A percentile compares a stretch with the other conserved stretches of the same genome.
Conservation (phyloP, 2,888 invertebrate species). For the Myathropa florea region DNA sequence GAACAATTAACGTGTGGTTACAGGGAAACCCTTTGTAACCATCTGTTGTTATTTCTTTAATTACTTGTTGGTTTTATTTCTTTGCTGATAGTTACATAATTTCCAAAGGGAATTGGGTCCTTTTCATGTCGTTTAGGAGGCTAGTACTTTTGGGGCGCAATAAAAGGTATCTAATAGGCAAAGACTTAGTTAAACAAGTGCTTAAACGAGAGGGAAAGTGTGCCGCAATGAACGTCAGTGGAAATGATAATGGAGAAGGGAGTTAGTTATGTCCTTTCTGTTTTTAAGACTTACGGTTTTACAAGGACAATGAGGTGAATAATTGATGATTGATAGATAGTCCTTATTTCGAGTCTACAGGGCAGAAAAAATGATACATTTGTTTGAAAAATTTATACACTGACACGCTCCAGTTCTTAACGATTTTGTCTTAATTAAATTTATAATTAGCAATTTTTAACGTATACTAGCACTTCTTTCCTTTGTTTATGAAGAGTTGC, state of each 20-base stretch:
- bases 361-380: too few species aligned
- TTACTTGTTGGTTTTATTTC: slow-evolving; percentile 7
- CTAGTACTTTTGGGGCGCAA: not conserved
- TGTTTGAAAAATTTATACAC: too few species aligned
- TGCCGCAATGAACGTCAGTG: not conserved
- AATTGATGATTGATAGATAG: not conserved
- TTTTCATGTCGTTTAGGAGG: not conserved
- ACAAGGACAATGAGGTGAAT: not conserved
- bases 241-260: not conserved
- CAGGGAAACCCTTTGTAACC: not conserved
- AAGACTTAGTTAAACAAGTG: not conserved
- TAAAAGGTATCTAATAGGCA: not conserved
- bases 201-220: not conserved
- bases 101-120: not conserved
- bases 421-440: too few species aligned
- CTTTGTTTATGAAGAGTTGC: too few species aligned
- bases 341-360: too few species aligned
- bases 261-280: not conserved
- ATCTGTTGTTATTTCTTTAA: slow-evolving; percentile 34
- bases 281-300: not conserved
- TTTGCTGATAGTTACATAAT: not conserved
- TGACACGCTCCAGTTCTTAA: too few species aligned
- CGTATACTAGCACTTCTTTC: too few species aligned
- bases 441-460: too few species aligned
- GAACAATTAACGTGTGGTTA: not conserved